phyloP scores from a whole-genome alignment of 2,113 vertebrate species.

The Dipodomys ordii region DNA sequence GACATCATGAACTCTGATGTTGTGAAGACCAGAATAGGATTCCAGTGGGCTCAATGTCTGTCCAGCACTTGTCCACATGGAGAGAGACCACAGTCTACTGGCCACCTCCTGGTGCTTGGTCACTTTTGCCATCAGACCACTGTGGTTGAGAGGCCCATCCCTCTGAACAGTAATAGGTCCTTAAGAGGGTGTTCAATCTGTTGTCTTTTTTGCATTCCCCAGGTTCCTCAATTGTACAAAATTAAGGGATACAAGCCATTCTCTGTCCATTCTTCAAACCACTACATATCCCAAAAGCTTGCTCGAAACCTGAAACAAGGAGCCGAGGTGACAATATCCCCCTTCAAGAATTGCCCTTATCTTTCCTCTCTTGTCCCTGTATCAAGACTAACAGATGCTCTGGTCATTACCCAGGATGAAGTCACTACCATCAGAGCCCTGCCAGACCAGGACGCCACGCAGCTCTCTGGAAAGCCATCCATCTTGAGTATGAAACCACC shows the following conservation, averaged over 20 bases:
- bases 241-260: conserved; percentile 90
- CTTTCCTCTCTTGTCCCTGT: background rate
- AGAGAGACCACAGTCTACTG: background rate
- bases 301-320: conserved; percentile 87
- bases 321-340: conserved; percentile 86
- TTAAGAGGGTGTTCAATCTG: background rate
- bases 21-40: background rate
- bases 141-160: background rate
- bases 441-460: background rate
- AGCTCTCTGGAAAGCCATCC: conserved; percentile 56
- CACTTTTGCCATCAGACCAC: background rate
- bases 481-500: conserved; percentile 89
- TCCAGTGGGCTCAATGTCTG: rapidly evolving
- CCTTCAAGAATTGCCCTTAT: background rate
- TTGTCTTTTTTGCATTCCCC: conserved; percentile 57
- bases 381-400: background rate
- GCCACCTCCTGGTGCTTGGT: background rate
- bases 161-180: background rate
- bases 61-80: background rate
- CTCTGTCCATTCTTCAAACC: conserved; percentile 84
- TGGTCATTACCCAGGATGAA: conserved; percentile 86
- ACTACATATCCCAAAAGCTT: conserved; percentile 84
- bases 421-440: conserved; percentile 72
- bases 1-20: background rate
- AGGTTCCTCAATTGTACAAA: conserved; percentile 93